A percentile compares a stretch with the other conserved stretches of the same genome.
Conservation (phyloP, 1,140 invertebrate species). For the Dendroctonus ponderosae region DNA sequence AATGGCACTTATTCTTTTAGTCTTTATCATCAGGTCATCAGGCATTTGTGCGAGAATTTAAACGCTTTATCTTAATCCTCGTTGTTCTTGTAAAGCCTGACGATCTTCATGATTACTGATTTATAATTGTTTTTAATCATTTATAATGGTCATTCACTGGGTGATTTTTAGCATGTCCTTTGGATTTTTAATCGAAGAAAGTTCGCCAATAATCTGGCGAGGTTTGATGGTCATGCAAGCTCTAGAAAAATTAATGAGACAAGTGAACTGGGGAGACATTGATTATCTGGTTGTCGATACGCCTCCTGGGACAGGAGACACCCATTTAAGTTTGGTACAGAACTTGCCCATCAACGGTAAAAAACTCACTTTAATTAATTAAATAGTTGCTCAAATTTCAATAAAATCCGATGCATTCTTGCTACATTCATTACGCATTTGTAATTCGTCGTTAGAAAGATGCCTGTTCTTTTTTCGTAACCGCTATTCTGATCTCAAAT, state of each 20-base stretch:
- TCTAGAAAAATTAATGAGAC: conserved; percentile 76
- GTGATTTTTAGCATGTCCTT: conserved; percentile 75
- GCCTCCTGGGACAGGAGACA: conserved; percentile 90
- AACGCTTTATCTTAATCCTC: too few relatives aligned
- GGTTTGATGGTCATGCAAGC: conserved; percentile 95
- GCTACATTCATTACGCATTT: too few relatives aligned
- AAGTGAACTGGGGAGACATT: conserved; percentile 78
- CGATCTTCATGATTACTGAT: too few relatives aligned
- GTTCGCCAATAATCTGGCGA: conserved; percentile 81
- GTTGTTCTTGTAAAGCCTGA: too few relatives aligned
- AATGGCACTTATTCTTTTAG: conserved; percentile 66
- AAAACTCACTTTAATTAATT: neutral
- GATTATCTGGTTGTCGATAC: conserved; percentile 86
- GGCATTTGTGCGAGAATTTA: too few relatives aligned
- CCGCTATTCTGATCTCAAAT: too few relatives aligned
- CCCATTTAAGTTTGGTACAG: conserved; percentile 83
- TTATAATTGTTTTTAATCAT: too few relatives aligned
- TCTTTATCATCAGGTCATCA: too few relatives aligned
- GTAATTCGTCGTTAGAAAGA: too few relatives aligned
- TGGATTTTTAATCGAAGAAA: conserved; percentile 80
- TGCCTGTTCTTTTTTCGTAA: too few relatives aligned
- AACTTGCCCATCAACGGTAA: conserved; percentile 78
- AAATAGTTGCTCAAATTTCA: neutral
- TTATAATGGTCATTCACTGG: too few relatives aligned
- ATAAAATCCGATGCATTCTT: neutral